Base-by-base conservation (phyloP, 1,140 invertebrate genomes). In the Ceratina australensis region DNA sequence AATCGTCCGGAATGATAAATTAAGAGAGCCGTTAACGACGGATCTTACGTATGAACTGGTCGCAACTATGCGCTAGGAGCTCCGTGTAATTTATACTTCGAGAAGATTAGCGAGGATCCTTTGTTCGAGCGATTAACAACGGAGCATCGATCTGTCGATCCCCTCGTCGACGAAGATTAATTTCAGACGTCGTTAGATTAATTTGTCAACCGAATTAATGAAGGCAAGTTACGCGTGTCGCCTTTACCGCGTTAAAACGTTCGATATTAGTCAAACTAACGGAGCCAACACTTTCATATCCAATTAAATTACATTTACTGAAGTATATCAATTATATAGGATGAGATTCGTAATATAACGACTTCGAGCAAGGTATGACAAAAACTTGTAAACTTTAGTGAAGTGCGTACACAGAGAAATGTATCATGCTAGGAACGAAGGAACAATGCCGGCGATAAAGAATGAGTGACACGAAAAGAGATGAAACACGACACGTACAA, bases 121-220 rank as follows among this genome's bases (percentile, higher is more conserved):
- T 76, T 76, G 66, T 69, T 69, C 66, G 1, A 1, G 15, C 74
- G 74, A 60, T 61, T 60, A 76, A 76, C 66, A 60, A 50, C 13
- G 47, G 26, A 22, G 18, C 2, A 16, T 18, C 74, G 74, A 77
- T 77, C 74, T 50, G 68, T 75, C 73, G 73, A 68, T 75, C 73
- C 18, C 16, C 52, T 20, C 16, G 20, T n/a, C 22, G 22, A 47
- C 63, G 8, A 77, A 61, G 74, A 77, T 77, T 77, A 77, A 77
- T 77, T 42, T 42, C 74, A 61, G 67, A 56, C 60, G 76, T 64
- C 76, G 16, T 13, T 7, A 60, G n/a, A 72, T 72, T 72, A 65
- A 72, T 72, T 71, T 71, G 71, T 78, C 76, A 72, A 49, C n/a
- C 52, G 60, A 78, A 72, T 72, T 72, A 72, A 72, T 64, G 68